A percentile compares a stretch with the other conserved stretches of the same genome.
These are phyloP conservation scores for Microcebus jonahi DNA, from an alignment of 2,113 vertebrate genomes.

Conservation along the genomic window DNA sequence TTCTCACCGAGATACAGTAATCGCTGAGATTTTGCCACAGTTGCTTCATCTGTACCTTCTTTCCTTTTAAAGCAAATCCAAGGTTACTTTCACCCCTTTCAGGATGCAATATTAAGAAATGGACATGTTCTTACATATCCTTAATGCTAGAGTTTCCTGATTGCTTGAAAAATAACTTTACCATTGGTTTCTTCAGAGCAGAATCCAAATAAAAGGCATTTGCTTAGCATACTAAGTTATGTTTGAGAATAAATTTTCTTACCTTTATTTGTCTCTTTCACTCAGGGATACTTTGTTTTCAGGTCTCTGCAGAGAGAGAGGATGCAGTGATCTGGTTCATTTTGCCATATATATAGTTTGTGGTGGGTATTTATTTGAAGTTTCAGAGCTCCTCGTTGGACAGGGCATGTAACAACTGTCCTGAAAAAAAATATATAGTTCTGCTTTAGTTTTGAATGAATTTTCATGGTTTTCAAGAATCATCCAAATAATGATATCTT, in stretches of 20 bases:
- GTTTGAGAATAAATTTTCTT: constrained; percentile 54
- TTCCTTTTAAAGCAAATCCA: background rate
- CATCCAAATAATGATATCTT: background rate
- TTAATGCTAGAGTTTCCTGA: background rate
- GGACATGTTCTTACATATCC: background rate
- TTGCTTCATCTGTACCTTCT: background rate
- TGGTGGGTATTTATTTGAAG: background rate
- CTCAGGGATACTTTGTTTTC: background rate
- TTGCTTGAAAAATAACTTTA: background rate
- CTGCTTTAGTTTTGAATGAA: background rate
- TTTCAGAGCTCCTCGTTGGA: background rate
- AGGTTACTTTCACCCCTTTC: background rate
- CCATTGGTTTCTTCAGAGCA: background rate
- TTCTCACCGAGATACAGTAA: background rate
- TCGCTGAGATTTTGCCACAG: background rate
- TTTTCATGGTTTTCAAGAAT: constrained; percentile 29
- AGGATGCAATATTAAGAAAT: background rate
- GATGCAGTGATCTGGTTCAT: background rate
- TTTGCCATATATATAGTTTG: background rate
- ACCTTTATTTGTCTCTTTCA: constrained; percentile 37
- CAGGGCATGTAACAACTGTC: background rate
- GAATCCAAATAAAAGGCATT: background rate
- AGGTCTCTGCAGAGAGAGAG: background rate
- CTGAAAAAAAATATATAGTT: background rate
- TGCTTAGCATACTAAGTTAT: background rate